These are phyloP conservation scores for Trematomus loennbergii DNA, from an alignment of 2,113 vertebrate genomes.

Conservation along the genomic window DNA sequence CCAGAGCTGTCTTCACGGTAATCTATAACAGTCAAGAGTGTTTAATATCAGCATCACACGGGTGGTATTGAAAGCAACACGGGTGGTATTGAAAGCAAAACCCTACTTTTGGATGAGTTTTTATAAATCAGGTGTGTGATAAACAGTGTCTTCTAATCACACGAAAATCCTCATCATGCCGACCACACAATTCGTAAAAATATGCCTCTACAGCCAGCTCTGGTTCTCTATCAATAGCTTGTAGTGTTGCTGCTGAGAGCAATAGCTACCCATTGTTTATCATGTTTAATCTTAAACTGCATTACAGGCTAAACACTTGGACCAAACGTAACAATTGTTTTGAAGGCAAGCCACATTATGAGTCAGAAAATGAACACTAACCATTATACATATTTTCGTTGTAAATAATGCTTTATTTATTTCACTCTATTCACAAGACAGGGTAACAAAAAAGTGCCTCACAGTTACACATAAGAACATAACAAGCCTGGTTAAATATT, in stretches of 20 bases:
- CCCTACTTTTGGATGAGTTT: constrained; percentile 1
- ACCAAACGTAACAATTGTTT: background rate
- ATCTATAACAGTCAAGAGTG: constrained; percentile 53
- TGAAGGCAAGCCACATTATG: background rate
- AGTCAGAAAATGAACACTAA: constrained; percentile 18
- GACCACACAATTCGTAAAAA: background rate
- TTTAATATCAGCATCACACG: constrained; percentile 54
- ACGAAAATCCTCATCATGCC: background rate
- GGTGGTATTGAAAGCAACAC: constrained; percentile 39
- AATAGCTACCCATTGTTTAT: constrained; percentile 9
- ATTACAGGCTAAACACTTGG: constrained; percentile 17
- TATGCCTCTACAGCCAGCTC: constrained; percentile 24
- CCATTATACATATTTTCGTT: background rate
- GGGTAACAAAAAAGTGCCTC: background rate
- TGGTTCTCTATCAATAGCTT: constrained; percentile 53
- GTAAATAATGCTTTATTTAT: background rate
- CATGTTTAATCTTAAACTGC: constrained; percentile 32
- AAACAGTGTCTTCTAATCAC: constrained; percentile 40
- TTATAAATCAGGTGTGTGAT: constrained; percentile 55
- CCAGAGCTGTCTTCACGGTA: constrained; percentile 48
- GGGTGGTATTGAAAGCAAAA: constrained; percentile 38
- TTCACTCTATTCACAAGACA: background rate
- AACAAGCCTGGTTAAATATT: background rate
- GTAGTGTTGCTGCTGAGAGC: constrained; percentile 37
- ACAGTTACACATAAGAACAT: background rate